Percentiles rank a stretch among this genome's conserved stretches.
Conservation (phyloP, 1,140 invertebrate genomes). For the Eumeta japonica region DNA sequence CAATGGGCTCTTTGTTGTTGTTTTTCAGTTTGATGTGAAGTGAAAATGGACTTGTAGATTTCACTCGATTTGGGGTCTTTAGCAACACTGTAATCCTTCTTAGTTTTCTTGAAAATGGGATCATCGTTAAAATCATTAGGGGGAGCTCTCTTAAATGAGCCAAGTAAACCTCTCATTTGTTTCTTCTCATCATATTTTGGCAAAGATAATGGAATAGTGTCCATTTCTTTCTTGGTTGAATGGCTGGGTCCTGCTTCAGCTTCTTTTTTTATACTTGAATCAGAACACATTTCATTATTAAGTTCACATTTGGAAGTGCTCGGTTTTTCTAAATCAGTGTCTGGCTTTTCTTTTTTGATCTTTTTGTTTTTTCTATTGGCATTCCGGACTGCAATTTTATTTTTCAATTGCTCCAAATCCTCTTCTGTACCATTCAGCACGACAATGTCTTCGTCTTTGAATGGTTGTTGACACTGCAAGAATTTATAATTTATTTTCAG, state of each 20-base stretch:
- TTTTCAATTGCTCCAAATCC: conserved; percentile 68
- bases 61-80: conserved; percentile 87
- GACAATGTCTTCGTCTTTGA: conserved; percentile 77
- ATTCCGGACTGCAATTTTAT: conserved; percentile 65
- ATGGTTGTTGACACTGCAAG: conserved; percentile 75
- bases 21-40: conserved; percentile 81
- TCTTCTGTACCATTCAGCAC: conserved; percentile 83
- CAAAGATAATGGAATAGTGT: conserved; percentile 43
- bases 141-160: conserved; percentile 34
- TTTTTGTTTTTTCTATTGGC: conserved; percentile 73
- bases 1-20: conserved; percentile 90
- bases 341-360: conserved; percentile 24
- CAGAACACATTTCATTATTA: no score
- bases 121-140: conserved; percentile 54
- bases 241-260: conserved; percentile 18
- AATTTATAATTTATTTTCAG: conserved; percentile 9
- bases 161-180: conserved; percentile 42
- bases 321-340: conserved; percentile 7
- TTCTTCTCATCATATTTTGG: conserved; percentile 50
- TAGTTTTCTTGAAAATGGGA: conserved; percentile 75
- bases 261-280: conserved; percentile 17
- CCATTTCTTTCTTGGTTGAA: conserved; percentile 24
- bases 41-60: conserved; percentile 95
- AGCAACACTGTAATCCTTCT: conserved; percentile 79
- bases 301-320: conserved; percentile 5